Conservation (phyloP, 2,113 vertebrate genomes). For the Lucifuga dentata region DNA sequence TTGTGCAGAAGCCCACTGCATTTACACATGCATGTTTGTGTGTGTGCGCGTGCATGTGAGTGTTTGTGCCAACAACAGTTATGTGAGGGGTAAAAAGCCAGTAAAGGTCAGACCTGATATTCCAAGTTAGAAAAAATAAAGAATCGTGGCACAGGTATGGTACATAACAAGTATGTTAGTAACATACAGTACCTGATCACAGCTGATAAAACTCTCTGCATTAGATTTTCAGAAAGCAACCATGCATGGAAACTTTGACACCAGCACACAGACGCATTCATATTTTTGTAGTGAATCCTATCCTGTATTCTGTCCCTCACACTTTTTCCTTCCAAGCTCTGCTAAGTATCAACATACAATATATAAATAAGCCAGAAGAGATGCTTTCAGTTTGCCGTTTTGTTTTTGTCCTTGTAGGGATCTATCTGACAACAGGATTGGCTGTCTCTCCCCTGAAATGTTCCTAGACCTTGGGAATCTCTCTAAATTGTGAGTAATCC, state of each 20-base stretch:
- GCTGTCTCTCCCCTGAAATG: constrained; percentile 90
- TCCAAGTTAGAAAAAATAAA: constrained; percentile 37
- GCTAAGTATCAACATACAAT: constrained; percentile 2
- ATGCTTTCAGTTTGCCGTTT: constrained; percentile 2
- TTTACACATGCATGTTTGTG: constrained; percentile 14
- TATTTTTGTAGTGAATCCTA: constrained; percentile 4
- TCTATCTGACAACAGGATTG: constrained; percentile 93
- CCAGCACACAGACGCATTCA: background rate
- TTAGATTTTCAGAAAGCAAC: background rate
- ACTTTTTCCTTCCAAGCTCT: background rate
- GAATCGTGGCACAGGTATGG: constrained; percentile 14
- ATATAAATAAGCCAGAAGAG: background rate
- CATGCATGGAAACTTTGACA: constrained; percentile 11
- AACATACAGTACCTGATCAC: constrained; percentile 16
- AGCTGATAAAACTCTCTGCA: constrained; percentile 21
- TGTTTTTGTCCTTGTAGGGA: constrained; percentile 84
- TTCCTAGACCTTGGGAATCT: constrained; percentile 88
- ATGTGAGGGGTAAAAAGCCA: constrained; percentile 52
- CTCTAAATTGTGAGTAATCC: constrained; percentile 90
- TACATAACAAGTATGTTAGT: too few relatives aligned
- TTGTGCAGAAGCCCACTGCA: constrained; percentile 25
- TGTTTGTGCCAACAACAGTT: constrained; percentile 21
- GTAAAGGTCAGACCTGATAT: constrained; percentile 52
- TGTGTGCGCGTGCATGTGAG: constrained; percentile 15
- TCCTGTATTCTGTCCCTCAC: background rate